phyloP scores from a whole-genome alignment of 2,888 invertebrate species.

The Syrista parreyssii region DNA sequence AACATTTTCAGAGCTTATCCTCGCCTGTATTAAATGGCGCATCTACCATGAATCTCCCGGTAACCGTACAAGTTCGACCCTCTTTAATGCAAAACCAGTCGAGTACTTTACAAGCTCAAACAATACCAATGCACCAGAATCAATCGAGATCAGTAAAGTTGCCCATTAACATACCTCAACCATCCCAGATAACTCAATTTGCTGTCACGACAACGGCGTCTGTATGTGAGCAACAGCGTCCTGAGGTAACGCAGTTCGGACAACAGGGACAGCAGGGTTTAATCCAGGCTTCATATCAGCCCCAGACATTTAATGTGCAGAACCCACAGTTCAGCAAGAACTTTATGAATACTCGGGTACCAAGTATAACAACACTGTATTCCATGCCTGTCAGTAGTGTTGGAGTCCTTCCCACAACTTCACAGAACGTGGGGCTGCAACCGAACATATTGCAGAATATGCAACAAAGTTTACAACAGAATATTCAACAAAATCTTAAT shows the following conservation, averaged over 20 bases:
- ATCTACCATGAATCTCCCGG: conserved; percentile 23
- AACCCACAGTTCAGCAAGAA: conserved; percentile 55
- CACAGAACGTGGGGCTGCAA: conserved; percentile 8
- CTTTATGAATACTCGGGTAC: conserved; percentile 42
- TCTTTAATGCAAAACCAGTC: conserved; percentile 31
- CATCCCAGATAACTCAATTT: conserved; percentile 31
- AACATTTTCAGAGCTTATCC: not conserved
- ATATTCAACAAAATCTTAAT: not conserved
- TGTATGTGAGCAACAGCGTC: conserved; percentile 27
- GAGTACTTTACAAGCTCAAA: conserved; percentile 18
- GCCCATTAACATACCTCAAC: conserved; percentile 20
- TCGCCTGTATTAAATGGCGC: conserved; percentile 6
- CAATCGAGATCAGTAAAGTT: conserved; percentile 1
- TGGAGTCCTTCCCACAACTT: conserved; percentile 8
- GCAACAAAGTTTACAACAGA: conserved; percentile 8
- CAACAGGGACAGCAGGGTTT: conserved; percentile 25
- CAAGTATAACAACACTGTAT: conserved; percentile 34
- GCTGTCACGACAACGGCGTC: conserved; percentile 10
- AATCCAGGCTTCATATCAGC: conserved; percentile 42
- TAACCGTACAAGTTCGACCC: conserved; percentile 38
- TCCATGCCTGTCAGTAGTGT: conserved; percentile 28
- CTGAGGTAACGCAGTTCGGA: conserved; percentile 11
- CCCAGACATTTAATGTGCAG: conserved; percentile 52
- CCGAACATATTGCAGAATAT: not conserved
- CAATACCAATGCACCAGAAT: not conserved